Evolutionary conservation across 2,888 invertebrate species (phyloP).

Genomic region (Hipparchia semele): DNA sequence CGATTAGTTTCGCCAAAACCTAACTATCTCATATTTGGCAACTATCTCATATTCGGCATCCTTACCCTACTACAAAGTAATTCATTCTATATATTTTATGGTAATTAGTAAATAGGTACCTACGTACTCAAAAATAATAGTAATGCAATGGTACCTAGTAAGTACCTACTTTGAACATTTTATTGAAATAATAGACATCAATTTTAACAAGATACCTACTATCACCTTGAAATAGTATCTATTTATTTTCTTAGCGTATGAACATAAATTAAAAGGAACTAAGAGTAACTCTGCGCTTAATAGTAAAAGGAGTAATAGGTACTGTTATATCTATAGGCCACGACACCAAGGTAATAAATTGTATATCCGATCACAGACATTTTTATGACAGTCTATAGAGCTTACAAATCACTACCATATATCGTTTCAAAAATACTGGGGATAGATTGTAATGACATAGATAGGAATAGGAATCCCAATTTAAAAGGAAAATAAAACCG

Average conservation of each 20-base stretch:
- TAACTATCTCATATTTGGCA: too few relatives aligned
- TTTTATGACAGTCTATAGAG: slow-evolving; percentile 64
- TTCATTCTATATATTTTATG: too few relatives aligned
- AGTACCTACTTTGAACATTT: too few relatives aligned
- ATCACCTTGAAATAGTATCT: not conserved
- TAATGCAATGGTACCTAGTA: too few relatives aligned
- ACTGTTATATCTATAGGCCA: slow-evolving; percentile 45
- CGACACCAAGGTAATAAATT: slow-evolving; percentile 59
- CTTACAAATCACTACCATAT: slow-evolving; percentile 71
- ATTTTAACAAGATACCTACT: not conserved
- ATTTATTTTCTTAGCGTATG: not conserved
- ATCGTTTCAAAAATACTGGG: slow-evolving; percentile 50
- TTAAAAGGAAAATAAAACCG: not conserved
- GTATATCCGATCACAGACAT: slow-evolving; percentile 61
- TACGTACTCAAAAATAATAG: too few relatives aligned
- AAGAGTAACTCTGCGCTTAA: slow-evolving; percentile 20
- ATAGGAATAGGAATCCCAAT: slow-evolving; percentile 44
- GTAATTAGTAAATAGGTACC: too few relatives aligned
- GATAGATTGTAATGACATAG: slow-evolving; percentile 49
- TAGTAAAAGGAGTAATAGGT: slow-evolving; percentile 31
- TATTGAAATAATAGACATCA: not conserved
- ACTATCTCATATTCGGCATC: too few relatives aligned
- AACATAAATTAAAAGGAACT: slow-evolving; percentile 13
- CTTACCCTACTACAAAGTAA: too few relatives aligned
- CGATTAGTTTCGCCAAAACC: too few relatives aligned